A percentile compares a stretch with the other conserved stretches of the same genome.
These are phyloP conservation scores for Heliothis peltigera DNA, from an alignment of 2,888 invertebrate genomes.

Conservation along the genomic window DNA sequence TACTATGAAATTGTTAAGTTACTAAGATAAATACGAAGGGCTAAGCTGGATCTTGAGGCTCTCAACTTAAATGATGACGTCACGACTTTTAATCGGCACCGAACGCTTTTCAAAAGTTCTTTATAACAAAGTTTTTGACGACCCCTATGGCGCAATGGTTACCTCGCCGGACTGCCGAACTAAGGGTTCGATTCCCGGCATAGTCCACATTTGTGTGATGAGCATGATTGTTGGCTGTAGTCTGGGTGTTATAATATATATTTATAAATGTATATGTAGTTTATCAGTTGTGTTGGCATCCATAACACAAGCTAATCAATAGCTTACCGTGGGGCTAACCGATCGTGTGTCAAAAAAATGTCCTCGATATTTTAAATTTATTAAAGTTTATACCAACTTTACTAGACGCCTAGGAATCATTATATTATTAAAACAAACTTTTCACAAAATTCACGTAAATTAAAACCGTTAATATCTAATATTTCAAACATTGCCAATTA, in stretches of 20 bases:
- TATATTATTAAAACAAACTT: conserved; percentile 4
- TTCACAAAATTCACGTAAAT: neutral
- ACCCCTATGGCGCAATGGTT: too few species aligned
- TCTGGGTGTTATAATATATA: too few species aligned
- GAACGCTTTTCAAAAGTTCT: conserved; percentile 18
- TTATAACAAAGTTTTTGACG: conserved; percentile 13
- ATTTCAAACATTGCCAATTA: conserved; percentile 35
- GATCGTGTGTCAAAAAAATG: too few species aligned
- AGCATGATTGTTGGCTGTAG: too few species aligned
- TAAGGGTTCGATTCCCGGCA: too few species aligned
- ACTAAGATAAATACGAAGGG: conserved; percentile 76
- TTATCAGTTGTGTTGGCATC: too few species aligned
- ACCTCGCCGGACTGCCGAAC: too few species aligned
- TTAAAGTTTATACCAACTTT: conserved; percentile 1
- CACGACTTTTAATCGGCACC: conserved; percentile 57
- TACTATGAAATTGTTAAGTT: conserved; percentile 78
- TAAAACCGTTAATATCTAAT: conserved; percentile 7
- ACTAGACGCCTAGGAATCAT: neutral
- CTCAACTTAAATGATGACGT: conserved; percentile 50
- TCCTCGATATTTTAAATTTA: too few species aligned
- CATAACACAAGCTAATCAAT: too few species aligned
- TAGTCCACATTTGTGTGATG: too few species aligned
- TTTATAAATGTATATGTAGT: too few species aligned
- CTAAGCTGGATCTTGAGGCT: conserved; percentile 55
- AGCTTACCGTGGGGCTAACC: too few species aligned